Conservation (phyloP, 2,113 vertebrate genomes). For the Burhinus bistriatus region DNA sequence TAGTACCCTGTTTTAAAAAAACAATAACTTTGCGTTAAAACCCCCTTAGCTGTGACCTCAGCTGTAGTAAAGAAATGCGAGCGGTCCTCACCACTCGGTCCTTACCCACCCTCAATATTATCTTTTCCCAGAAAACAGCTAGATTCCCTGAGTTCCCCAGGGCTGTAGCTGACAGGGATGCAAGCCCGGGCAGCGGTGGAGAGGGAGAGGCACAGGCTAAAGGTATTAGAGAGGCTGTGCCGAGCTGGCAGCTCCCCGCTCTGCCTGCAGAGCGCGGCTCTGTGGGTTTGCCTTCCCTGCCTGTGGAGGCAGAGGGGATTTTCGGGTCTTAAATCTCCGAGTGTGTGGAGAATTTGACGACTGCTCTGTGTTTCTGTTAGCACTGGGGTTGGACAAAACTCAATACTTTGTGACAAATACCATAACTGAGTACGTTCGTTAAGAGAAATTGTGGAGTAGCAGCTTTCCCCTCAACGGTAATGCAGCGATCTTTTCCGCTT, state of each 20-base stretch:
- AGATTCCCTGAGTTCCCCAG: not conserved
- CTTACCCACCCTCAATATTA: not conserved
- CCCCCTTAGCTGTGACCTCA: not conserved
- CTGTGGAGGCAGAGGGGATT: not conserved
- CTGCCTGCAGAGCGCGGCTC: not conserved
- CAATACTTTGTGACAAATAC: not conserved
- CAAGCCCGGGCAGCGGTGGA: not conserved
- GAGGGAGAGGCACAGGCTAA: not conserved
- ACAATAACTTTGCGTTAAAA: not conserved
- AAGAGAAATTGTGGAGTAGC: not conserved
- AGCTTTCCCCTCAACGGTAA: not conserved
- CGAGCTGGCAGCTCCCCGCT: not conserved
- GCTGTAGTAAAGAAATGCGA: not conserved
- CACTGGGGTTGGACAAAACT: not conserved
- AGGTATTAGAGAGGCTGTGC: not conserved
- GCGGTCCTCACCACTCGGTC: not conserved
- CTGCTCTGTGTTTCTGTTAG: not conserved
- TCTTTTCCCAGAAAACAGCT: not conserved
- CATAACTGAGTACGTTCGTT: not conserved
- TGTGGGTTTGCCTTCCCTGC: not conserved
- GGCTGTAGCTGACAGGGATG: not conserved
- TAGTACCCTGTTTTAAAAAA: not conserved
- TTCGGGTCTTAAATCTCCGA: not conserved
- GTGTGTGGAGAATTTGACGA: not conserved
- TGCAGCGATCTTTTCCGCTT: rapidly evolving